Conservation (phyloP, 2,888 invertebrate genomes). For the Eumerus sabulonum region DNA sequence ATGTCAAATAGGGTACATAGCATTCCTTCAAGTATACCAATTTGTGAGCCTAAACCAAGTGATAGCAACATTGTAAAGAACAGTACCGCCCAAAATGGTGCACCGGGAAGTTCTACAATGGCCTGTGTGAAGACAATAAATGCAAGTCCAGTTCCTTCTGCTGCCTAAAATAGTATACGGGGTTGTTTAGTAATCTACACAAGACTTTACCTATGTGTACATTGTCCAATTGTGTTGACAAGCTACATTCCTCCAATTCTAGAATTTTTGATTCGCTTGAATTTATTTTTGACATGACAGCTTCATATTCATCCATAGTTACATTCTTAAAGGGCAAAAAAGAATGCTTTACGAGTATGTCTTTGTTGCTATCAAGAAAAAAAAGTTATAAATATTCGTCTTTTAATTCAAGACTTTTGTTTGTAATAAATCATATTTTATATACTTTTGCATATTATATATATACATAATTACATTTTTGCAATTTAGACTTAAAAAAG, state of each 20-base stretch:
- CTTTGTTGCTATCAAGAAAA: conserved; percentile 79
- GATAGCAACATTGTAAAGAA: conserved; percentile 98
- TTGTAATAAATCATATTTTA: too few relatives aligned
- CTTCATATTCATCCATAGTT: conserved; percentile 81
- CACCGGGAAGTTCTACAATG: conserved; percentile 94
- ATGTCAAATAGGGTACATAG: conserved; percentile 96
- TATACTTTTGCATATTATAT: too few relatives aligned
- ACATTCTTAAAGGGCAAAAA: conserved; percentile 79
- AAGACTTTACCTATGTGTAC: conserved; percentile 77
- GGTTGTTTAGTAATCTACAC: not conserved
- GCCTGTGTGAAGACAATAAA: conserved; percentile 99
- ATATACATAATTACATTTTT: too few relatives aligned
- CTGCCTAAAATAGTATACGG: conserved; percentile 83
- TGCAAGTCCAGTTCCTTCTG: conserved; percentile 96
- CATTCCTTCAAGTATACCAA: conserved; percentile 97
- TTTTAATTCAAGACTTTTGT: too few relatives aligned
- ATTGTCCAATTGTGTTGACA: conserved; percentile 87
- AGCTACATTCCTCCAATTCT: conserved; percentile 84
- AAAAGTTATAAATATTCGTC: conserved; percentile 24
- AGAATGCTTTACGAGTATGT: conserved; percentile 76
- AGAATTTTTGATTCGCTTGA: conserved; percentile 74
- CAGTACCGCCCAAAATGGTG: conserved; percentile 97
- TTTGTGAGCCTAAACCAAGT: conserved; percentile 95
- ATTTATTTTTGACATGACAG: conserved; percentile 76
- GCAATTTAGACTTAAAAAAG: too few relatives aligned